A percentile compares a stretch with the other conserved stretches of the same genome.
Evolutionary conservation across 2,888 invertebrate species (phyloP).

Genomic region (Ernsta delagoae): DNA sequence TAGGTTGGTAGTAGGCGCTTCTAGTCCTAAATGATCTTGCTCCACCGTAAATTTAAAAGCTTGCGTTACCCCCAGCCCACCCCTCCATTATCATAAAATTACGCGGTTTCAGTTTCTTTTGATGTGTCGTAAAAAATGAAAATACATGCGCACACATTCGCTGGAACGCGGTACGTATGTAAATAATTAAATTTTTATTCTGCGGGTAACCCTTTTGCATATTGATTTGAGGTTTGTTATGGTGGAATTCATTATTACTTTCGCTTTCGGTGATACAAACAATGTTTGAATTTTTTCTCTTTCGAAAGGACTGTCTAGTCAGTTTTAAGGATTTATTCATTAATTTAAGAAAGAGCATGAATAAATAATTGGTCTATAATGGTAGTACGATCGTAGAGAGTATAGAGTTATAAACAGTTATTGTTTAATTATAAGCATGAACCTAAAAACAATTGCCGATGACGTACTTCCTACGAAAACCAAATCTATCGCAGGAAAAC

Average conservation of each 20-base stretch:
- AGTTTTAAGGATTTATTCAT: no score
- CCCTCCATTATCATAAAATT: slow-evolving; percentile 82
- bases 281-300: no score
- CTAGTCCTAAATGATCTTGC: slow-evolving; percentile 58
- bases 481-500: no score
- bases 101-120: slow-evolving; percentile 81
- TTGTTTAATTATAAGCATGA: no score
- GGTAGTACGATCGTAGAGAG: no score
- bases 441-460: no score
- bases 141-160: slow-evolving; percentile 60
- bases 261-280: not conserved
- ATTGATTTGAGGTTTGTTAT: slow-evolving; percentile 36
- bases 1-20: no score
- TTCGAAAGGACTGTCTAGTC: no score
- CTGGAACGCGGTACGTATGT: slow-evolving; percentile 43
- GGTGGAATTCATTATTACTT: slow-evolving; percentile 9
- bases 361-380: no score
- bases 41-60: slow-evolving; percentile 80
- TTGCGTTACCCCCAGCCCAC: slow-evolving; percentile 67
- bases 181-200: slow-evolving; percentile 43
- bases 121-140: slow-evolving; percentile 78
- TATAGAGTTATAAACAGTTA: no score
- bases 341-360: no score
- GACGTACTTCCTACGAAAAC: no score
- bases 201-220: slow-evolving; percentile 35